Base-by-base conservation (phyloP, 2,888 invertebrate species). In the Amphipyra tragopoginis region DNA sequence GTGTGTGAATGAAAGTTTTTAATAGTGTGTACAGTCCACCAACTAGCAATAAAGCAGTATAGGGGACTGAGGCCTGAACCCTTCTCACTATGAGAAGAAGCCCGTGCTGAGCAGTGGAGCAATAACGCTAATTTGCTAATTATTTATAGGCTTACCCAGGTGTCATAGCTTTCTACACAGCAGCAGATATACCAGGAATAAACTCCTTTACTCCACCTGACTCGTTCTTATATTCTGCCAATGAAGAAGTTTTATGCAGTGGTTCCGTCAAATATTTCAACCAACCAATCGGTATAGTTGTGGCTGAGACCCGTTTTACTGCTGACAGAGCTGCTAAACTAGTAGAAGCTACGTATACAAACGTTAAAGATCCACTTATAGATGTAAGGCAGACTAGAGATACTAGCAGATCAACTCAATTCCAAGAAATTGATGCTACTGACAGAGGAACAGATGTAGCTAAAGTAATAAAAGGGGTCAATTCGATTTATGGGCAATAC, bases 141-240 rank as follows among this genome's bases (percentile, higher is more conserved):
- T 21, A 3, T 47, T 39, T 10, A 5, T 21, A 73, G 70, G 58
- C 89, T 72, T 83, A 95, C 38, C 92, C 95, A 34, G 97, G 97
- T 0, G 96, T 97, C 0, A 86, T 96, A 40, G 95, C 95, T 7
- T 96, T 96, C 74, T 95, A 95, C 62, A 89, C 94, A 9, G 96
- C 96, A 11, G 93, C 95, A 75, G 97, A 97, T 75, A 95, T 97
- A 60, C 97, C 97, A 0, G 97, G 97, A 5, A 80, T 86, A 48
- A 97, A 97, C 84, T 87, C 91, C n/a, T 96, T 95, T 69, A 92
- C 93, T 15, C 86, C 93, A 8, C 63, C 64, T 0, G 68, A 61
- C 53, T 21, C 61, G 14, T 13, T 57, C 7, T 61, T 83, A 0
- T 83, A 75, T 11, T 66, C 79, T 1, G 36, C 62, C 0, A 72